Evolutionary conservation across 1,140 invertebrate species (phyloP).

Genomic region (Apocrypta bakeri): DNA sequence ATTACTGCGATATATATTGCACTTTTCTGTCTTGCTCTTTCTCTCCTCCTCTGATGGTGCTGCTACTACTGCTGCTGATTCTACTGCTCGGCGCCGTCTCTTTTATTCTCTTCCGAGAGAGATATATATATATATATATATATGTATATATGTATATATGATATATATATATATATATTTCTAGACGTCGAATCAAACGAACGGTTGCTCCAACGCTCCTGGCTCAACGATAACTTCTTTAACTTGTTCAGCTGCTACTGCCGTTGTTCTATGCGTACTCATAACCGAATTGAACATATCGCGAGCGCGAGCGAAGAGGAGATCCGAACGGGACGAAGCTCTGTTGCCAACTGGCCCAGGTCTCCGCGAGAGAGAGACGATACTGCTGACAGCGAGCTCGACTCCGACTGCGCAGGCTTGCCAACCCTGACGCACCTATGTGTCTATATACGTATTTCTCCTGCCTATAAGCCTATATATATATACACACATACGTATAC

Average conservation of each 20-base stretch:
- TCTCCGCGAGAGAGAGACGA: background rate
- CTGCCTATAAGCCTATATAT: too few relatives aligned
- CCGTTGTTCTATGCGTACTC: background rate
- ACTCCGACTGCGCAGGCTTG: background rate
- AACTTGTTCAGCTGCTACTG: background rate
- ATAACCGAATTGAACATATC: background rate
- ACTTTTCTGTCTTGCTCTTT: background rate
- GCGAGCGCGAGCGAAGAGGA: constrained; percentile 35
- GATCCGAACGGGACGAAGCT: constrained; percentile 62
- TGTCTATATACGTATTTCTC: too few relatives aligned
- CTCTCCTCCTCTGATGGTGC: background rate
- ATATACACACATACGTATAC: background rate
- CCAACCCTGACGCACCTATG: constrained; percentile 4
- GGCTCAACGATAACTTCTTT: background rate
- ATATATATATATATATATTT: too few relatives aligned
- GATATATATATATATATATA: too few relatives aligned
- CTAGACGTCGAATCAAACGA: background rate
- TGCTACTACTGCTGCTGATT: too few relatives aligned
- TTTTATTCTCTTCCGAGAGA: background rate
- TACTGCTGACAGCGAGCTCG: background rate
- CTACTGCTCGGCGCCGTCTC: background rate
- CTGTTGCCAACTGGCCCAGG: constrained; percentile 72
- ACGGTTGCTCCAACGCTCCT: background rate
- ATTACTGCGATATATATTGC: background rate
- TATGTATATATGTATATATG: too few relatives aligned